Percentiles rank a stretch among this genome's conserved stretches.
Conservation (phyloP, 2,797 vertebrate genomes). For the Syngnathus acus region DNA sequence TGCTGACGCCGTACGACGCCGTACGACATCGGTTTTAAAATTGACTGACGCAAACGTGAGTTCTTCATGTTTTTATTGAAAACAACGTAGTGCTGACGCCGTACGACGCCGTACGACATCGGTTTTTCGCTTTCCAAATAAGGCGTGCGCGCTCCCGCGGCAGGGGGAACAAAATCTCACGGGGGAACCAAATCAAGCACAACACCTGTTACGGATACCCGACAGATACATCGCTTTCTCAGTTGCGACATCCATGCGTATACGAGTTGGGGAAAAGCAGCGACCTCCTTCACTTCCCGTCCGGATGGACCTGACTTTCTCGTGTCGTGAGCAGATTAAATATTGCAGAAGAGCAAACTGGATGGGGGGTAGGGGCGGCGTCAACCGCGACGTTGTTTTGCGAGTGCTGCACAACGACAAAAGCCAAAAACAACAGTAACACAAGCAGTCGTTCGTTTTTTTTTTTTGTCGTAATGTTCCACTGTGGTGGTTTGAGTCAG, state of each 20-base stretch:
- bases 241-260: conserved; percentile 55
- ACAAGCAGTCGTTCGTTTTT: background rate
- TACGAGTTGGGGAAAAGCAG: background rate
- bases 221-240: conserved; percentile 47
- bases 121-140: too few species aligned
- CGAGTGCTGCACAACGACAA: background rate
- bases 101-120: too few species aligned
- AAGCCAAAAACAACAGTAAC: background rate
- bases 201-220: conserved; percentile 48
- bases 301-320: background rate
- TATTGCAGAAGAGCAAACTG: background rate
- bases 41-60: too few species aligned
- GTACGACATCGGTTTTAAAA: too few species aligned
- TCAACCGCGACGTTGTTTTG: background rate
- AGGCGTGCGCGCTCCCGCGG: too few species aligned
- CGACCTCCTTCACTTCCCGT: background rate
- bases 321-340: background rate
- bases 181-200: too few species aligned
- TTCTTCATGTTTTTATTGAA: too few species aligned
- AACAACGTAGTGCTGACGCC: too few species aligned
- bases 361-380: background rate
- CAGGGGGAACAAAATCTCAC: too few species aligned
- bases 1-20: too few species aligned
- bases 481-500: background rate
- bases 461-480: background rate